Evolutionary conservation across 2,888 invertebrate species (phyloP).

Genomic region (Ctenicera cuprea): DNA sequence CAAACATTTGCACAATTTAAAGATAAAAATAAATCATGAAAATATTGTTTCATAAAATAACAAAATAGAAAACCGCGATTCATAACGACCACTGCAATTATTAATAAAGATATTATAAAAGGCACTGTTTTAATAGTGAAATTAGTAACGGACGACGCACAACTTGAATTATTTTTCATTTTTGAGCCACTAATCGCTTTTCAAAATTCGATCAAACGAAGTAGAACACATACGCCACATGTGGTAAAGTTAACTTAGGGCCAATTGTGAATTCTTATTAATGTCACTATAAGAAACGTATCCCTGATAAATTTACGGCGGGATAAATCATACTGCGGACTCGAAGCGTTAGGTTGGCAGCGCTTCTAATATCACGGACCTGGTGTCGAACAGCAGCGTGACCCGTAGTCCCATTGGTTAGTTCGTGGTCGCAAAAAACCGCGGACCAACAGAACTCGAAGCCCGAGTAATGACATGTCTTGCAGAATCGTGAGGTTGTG

Average conservation of each 20-base stretch:
- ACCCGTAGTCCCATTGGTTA: constrained; percentile 70
- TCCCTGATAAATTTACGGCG: constrained; percentile 75
- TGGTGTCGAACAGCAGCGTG: constrained; percentile 61
- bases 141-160: too few relatives aligned
- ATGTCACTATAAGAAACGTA: constrained; percentile 13
- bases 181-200: constrained; percentile 11
- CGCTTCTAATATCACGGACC: constrained; percentile 62
- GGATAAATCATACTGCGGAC: constrained; percentile 77
- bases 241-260: neutral
- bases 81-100: too few relatives aligned
- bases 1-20: too few relatives aligned
- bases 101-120: too few relatives aligned
- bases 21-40: too few relatives aligned
- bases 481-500: constrained; percentile 73
- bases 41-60: too few relatives aligned
- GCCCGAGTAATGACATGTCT: constrained; percentile 75
- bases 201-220: neutral
- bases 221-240: neutral
- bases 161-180: too few relatives aligned
- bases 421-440: constrained; percentile 72
- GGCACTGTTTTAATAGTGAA: too few relatives aligned
- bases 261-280: constrained; percentile 28
- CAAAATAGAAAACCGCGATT: too few relatives aligned
- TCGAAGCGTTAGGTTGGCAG: constrained; percentile 61
- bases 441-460: constrained; percentile 66